Base-by-base conservation (phyloP, 2,888 invertebrate species). In the Junonia oenone region DNA sequence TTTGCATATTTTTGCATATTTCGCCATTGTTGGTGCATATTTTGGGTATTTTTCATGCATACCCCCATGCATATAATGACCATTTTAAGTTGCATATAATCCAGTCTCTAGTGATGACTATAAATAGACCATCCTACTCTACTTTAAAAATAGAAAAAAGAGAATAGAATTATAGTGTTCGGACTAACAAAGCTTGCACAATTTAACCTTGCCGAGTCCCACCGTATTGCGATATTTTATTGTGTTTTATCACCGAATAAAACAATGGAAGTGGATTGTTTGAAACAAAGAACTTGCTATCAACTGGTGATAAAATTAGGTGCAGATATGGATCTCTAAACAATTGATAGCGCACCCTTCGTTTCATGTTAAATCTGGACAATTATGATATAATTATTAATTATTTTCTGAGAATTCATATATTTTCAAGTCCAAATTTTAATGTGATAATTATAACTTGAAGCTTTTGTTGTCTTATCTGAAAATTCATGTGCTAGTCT, bases 261-360 rank as follows among this genome's bases (percentile, higher is more conserved):
- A 73, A 85, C 82, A 84, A 83, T 80, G 69, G 76, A 63, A 60
- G 68, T 65, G 66, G 69, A 67, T 76, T 73, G 74, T 68, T 74
- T 43, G 50, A 61, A 81, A 84, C 83, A 84, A 84, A 81, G 76
- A 58, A 40, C 62, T 65, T 56, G 62, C 68, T 80, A 82, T 81
- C 81, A 71, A 62, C 71, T 71, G 68, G 61, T 72, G 79, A 83
- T 83, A 80, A 76, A 69, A 72, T 73, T 60, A 48, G 58, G 58
- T 70, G 45, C 40, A 61, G 63, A 72, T 68, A 68, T 46, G 5
- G 38, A 59, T 61, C 61, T 51, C 15, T 13, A 19, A 38, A 31
- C 38, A 51, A 45, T 27, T 13, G 46, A 31, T 31, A 40, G 29
- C 35, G 38, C 6, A 3, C 17, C 37, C 29, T 27, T n/a, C n/a